Conservation (phyloP, 2,113 vertebrate genomes). For the Apodemus speciosus region DNA sequence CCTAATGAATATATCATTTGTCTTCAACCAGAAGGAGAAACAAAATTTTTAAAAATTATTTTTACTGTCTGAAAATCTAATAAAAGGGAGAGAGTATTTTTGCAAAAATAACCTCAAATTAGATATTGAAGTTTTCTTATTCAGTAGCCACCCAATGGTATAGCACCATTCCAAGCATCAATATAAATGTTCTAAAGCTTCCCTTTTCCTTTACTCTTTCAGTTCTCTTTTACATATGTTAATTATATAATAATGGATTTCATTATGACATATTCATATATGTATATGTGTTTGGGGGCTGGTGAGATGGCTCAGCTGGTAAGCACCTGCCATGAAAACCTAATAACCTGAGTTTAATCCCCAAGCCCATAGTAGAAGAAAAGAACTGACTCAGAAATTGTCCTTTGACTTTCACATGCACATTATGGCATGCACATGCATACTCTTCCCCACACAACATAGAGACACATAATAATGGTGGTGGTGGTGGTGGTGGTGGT, state of each 20-base stretch:
- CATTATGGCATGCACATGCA: not conserved
- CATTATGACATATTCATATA: not conserved
- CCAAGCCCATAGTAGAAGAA: not conserved
- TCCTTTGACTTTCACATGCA: not conserved
- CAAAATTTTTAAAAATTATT: not conserved
- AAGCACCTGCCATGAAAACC: not conserved
- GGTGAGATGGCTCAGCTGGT: not conserved
- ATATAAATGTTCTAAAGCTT: not conserved
- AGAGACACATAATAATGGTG: not conserved
- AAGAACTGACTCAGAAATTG: not conserved
- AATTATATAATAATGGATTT: not conserved
- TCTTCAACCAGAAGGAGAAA: not conserved
- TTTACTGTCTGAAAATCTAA: not conserved
- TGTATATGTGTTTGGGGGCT: not conserved
- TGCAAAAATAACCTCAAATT: slow-evolving; percentile 32
- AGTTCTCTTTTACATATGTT: not conserved
- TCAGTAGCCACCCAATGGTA: not conserved
- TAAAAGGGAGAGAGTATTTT: slow-evolving; percentile 15
- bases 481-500: not conserved
- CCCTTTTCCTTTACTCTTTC: not conserved
- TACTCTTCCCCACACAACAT: not conserved
- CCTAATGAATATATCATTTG: not conserved
- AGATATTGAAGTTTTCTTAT: slow-evolving; percentile 48
- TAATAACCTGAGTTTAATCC: not conserved
- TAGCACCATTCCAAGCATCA: not conserved